Conservation (phyloP, 2,797 vertebrate species). For the Coccyzus lansbergi region DNA sequence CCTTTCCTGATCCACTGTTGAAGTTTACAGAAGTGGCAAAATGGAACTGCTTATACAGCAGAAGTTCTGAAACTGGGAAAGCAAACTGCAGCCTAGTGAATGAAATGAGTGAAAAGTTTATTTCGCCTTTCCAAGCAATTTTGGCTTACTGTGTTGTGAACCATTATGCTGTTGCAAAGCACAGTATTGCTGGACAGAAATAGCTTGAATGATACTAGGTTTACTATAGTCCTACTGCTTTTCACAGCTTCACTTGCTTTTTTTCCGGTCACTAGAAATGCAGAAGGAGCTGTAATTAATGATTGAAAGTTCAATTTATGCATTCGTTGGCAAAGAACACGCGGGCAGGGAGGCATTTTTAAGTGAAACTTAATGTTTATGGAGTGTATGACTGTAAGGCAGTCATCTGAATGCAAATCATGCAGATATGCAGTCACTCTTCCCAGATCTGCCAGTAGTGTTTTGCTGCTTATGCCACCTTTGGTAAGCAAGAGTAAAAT, state of each 20-base stretch:
- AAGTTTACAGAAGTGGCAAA: constrained; percentile 41
- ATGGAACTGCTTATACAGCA: constrained; percentile 39
- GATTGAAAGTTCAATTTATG: not conserved
- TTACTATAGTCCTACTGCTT: not conserved
- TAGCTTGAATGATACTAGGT: not conserved
- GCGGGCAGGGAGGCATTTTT: not conserved
- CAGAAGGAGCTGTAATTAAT: not conserved
- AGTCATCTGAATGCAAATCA: not conserved
- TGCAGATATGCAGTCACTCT: not conserved
- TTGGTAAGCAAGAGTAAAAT: not conserved
- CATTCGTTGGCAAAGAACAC: not conserved
- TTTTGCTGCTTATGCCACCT: not conserved
- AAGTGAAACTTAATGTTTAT: constrained; percentile 10
- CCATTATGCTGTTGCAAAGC: not conserved
- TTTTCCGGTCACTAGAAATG: not conserved
- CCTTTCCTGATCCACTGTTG: constrained; percentile 15
- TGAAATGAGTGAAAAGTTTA: constrained; percentile 22
- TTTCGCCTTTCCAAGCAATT: not conserved
- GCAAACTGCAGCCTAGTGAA: not conserved
- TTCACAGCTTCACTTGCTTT: not conserved
- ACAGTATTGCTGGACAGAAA: not conserved
- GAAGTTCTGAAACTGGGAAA: constrained; percentile 9
- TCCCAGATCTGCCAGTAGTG: not conserved
- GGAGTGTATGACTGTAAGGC: not conserved
- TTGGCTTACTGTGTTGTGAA: not conserved